Evolutionary conservation across 2,113 vertebrate species (phyloP).

Genomic region (Megaceryle maxima): DNA sequence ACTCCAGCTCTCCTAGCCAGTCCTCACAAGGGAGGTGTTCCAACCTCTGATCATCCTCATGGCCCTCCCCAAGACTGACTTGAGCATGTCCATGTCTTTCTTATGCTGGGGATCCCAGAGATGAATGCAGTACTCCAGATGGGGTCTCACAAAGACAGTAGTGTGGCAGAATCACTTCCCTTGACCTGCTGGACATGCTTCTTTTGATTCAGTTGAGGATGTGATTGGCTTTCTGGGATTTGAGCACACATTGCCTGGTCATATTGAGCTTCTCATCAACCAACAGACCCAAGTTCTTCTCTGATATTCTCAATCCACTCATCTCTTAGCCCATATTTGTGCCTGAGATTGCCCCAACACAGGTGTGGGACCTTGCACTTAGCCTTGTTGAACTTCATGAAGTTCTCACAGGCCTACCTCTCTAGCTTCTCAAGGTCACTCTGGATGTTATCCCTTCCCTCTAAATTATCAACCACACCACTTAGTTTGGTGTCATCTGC

Average conservation of each 20-base stretch:
- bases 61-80: background rate
- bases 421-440: background rate
- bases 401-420: fast-evolving
- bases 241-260: background rate
- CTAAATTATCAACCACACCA: background rate
- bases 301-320: background rate
- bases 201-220: background rate
- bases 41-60: background rate
- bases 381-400: background rate
- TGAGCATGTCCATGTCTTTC: background rate
- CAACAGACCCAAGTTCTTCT: background rate
- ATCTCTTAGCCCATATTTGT: background rate
- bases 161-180: background rate
- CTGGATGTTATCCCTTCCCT: background rate
- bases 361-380: background rate
- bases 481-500: background rate
- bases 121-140: background rate
- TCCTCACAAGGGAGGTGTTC: background rate
- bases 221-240: background rate
- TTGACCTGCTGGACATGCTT: fast-evolving
- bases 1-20: background rate
- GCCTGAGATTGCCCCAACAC: background rate
- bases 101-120: background rate
- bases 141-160: background rate
- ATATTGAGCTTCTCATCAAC: background rate